Conservation (phyloP, 2,888 invertebrate species). For the Megamerina dolium region DNA sequence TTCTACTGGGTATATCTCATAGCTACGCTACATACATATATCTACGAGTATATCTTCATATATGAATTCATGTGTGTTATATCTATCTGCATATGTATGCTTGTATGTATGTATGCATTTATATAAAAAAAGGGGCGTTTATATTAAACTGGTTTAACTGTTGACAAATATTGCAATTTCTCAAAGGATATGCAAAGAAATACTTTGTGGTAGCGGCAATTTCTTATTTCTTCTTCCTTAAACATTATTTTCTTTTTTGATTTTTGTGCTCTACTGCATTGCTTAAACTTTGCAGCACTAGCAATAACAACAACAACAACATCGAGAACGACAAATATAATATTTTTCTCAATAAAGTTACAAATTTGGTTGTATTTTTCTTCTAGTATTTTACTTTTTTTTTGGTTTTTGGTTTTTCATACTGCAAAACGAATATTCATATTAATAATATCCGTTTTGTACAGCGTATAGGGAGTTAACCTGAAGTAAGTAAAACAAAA, state of each 20-base stretch:
- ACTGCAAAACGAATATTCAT: constrained; percentile 13
- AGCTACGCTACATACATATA: too few species aligned
- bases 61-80: not conserved
- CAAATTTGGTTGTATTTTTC: constrained; percentile 7
- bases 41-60: not conserved
- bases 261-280: too few species aligned
- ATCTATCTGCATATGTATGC: not conserved
- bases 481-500: not conserved
- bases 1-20: too few species aligned
- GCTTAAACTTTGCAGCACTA: too few species aligned
- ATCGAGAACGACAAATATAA: not conserved
- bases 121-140: too few species aligned
- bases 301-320: constrained; percentile 3
- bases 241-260: too few species aligned
- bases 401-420: constrained; percentile 4
- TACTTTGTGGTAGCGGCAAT: too few species aligned
- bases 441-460: constrained; percentile 15
- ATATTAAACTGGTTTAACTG: too few species aligned
- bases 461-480: constrained; percentile 3
- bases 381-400: constrained; percentile 1
- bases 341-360: constrained; percentile 11
- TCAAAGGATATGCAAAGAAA: not conserved
- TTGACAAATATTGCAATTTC: constrained; percentile 6
- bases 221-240: too few species aligned
- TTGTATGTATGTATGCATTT: not conserved